Evolutionary conservation across 2,888 invertebrate species (phyloP), one percentile per base, ranked within the genome.

Genomic region (Lycia hirtaria): DNA sequence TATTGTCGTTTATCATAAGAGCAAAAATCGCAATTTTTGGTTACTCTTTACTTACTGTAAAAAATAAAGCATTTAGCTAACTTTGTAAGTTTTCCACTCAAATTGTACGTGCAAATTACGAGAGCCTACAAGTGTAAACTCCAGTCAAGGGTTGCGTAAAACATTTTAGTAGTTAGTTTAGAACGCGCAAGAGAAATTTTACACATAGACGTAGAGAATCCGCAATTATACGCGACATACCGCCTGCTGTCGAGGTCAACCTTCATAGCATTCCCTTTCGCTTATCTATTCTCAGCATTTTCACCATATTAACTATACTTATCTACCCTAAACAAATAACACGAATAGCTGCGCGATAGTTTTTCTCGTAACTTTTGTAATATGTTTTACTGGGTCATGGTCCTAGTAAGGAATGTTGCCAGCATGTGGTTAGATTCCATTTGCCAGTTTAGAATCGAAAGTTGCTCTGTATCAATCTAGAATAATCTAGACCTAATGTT

Each of bases 121-220:
- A 9, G 0, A 41, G 17, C 17, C 17, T 17, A 2, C 9, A 26
- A 28, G 41, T 41, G 2, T 26, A 26, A 41, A 17, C 26, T 26
- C 26, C 26, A 9, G 15, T 26, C 57, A 47, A 56, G 40, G 33
- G 33, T 63, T 63, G 53, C 56, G 61, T 56, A 63, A 66, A 54
- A 37, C 58, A 43, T 58, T 56, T 61, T 44, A 59, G 59, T 41
- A 55, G 60, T 56, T 65, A 37, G 22, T 41, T 28, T 52, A 51
- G 60, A 20, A 24, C 26, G 52, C 49, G 32, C 58, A 47, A 45
- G 53, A 49, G 54, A 45, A 47, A 53, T 60, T 57, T 60, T 45
- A 43, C 57, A 56, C 55, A 60, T 33, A 17, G 14, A 17, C 37
- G 44, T 45, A 40, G 28, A 53, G 32, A 20, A 33, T 48, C 15